Percentiles rank a stretch among this genome's conserved stretches.
Conservation (phyloP, 2,113 vertebrate genomes). For the Siniperca chuatsi region DNA sequence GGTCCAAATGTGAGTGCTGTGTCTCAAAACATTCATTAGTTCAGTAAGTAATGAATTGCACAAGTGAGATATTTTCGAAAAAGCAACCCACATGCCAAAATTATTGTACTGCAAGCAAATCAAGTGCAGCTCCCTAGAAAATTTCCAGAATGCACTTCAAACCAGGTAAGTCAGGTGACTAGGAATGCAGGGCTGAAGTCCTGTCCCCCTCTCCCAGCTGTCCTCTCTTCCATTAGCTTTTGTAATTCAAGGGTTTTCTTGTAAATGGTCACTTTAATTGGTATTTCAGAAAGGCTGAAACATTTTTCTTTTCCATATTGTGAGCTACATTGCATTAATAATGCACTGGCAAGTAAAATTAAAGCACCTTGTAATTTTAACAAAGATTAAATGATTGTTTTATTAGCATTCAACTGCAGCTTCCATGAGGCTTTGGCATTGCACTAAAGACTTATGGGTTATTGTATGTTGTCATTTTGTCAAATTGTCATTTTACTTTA, state of each 20-base stretch:
- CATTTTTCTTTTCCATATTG: too few relatives aligned
- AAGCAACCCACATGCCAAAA: not conserved
- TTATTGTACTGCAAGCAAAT: not conserved
- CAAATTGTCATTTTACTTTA: not conserved
- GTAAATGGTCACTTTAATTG: not conserved
- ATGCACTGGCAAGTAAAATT: not conserved
- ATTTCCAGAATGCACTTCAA: not conserved
- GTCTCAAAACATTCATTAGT: not conserved
- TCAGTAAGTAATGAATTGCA: not conserved
- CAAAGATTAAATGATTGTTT: too few relatives aligned
- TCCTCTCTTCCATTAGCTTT: not conserved
- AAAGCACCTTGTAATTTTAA: not conserved
- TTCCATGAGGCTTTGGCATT: not conserved
- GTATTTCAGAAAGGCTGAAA: too few relatives aligned
- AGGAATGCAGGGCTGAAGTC: not conserved
- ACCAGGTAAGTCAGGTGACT: not conserved
- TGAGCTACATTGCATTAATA: not conserved
- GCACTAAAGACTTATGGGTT: not conserved
- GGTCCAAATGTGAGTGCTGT: constrained; percentile 92
- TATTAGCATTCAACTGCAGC: not conserved
- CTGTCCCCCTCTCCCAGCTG: not conserved
- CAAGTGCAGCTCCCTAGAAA: not conserved
- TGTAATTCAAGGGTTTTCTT: not conserved
- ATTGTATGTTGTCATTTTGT: too few relatives aligned
- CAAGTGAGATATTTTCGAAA: not conserved